These are phyloP conservation scores for Hypercompe scribonia DNA, from an alignment of 2,888 invertebrate genomes.

Conservation along the genomic window DNA sequence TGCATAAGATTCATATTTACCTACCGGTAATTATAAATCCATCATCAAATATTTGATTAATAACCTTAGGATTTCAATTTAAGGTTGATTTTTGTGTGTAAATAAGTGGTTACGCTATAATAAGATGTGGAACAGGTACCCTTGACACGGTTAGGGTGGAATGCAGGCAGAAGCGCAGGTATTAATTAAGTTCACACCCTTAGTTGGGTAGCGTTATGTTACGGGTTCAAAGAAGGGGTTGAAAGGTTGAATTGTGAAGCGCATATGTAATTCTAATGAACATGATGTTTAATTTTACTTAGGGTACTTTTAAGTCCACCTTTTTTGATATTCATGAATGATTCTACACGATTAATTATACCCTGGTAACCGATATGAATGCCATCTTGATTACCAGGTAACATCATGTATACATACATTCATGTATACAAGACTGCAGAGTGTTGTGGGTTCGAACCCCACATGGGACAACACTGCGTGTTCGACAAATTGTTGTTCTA, in stretches of 20 bases:
- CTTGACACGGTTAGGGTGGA: constrained; percentile 43
- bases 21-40: not conserved
- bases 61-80: constrained; percentile 1
- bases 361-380: not conserved
- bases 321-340: not conserved
- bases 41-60: constrained; percentile 2
- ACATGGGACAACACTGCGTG: too few species aligned
- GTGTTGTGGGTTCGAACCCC: too few species aligned
- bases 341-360: not conserved
- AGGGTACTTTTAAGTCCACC: not conserved
- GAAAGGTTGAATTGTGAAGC: not conserved
- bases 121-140: constrained; percentile 40
- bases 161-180: constrained; percentile 39
- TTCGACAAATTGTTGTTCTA: too few species aligned
- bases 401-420: not conserved
- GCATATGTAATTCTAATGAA: not conserved
- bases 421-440: too few species aligned
- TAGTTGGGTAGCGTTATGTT: constrained; percentile 25
- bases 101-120: constrained; percentile 21
- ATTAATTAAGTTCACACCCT: constrained; percentile 45
- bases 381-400: not conserved
- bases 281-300: not conserved
- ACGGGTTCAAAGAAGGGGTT: constrained; percentile 3
- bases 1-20: constrained; percentile 6
- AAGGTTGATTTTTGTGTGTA: constrained; percentile 30